A percentile compares a stretch with the other conserved stretches of the same genome.
Evolutionary conservation across 2,797 vertebrate species (phyloP).

Genomic region (Neosilurus mollespiculum): DNA sequence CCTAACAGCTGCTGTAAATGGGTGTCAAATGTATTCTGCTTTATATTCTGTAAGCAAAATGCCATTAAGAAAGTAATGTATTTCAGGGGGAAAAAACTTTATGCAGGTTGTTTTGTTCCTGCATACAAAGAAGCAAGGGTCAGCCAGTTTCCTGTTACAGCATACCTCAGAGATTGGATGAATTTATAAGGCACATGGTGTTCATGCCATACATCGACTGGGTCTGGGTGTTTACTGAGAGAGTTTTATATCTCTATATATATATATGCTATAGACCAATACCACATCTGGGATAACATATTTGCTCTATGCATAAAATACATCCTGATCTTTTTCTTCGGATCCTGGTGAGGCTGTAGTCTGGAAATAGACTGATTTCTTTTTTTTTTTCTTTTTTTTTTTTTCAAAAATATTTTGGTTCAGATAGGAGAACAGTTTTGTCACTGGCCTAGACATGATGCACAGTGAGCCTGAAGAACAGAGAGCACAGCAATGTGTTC

Average conservation of each 20-base stretch:
- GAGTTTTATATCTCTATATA: conserved; percentile 7
- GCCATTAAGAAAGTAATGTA: no score
- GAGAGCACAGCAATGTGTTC: background rate
- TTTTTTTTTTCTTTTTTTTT: background rate
- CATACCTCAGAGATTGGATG: background rate
- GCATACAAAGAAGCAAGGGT: background rate
- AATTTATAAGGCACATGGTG: background rate
- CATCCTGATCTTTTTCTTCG: background rate
- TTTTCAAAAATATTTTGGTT: conserved; percentile 2
- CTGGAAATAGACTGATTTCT: conserved; percentile 2
- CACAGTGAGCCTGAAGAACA: background rate
- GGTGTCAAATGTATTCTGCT: background rate
- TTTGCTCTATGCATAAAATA: background rate
- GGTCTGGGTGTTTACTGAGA: background rate
- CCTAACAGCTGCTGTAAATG: background rate
- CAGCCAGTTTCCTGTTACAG: background rate
- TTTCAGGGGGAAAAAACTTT: background rate
- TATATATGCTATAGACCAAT: background rate
- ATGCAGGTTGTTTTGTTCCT: background rate
- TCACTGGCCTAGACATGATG: conserved; percentile 7
- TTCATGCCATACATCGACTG: background rate
- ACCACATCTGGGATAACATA: background rate
- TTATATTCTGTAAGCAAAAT: background rate
- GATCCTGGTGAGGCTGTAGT: background rate
- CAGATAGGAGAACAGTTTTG: conserved; percentile 19